Evolutionary conservation across 2,797 vertebrate species (phyloP).

Genomic region (Australoheros facetus): DNA sequence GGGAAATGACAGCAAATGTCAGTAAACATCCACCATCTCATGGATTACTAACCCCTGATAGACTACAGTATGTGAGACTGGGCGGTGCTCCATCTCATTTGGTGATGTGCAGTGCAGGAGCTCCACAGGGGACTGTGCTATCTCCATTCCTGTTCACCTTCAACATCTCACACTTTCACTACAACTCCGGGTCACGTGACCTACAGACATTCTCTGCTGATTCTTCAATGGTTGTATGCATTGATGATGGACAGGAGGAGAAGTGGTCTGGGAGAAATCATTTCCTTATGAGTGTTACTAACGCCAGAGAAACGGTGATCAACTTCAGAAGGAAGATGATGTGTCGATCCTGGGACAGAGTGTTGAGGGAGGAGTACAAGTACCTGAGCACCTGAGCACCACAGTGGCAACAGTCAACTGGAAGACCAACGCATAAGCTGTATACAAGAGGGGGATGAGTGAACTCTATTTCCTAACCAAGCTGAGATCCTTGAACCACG

Average conservation of each 20-base stretch:
- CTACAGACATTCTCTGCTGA: neutral
- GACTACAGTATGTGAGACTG: neutral
- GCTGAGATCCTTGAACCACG: neutral
- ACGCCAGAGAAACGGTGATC: neutral
- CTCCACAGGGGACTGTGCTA: neutral
- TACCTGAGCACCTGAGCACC: neutral
- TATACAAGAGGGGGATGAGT: neutral
- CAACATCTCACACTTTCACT: neutral
- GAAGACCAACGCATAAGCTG: neutral
- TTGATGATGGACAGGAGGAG: neutral
- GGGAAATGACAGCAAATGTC: neutral
- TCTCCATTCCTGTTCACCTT: neutral
- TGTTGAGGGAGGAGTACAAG: neutral
- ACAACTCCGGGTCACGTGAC: neutral
- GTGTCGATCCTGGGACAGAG: neutral
- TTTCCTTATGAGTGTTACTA: neutral
- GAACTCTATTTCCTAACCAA: neutral
- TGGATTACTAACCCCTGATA: neutral
- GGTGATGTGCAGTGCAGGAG: neutral
- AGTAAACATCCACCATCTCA: neutral
- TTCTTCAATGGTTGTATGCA: neutral
- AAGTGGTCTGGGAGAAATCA: neutral
- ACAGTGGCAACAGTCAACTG: neutral
- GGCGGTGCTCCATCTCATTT: neutral
- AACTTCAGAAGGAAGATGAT: neutral